Percentiles rank a stretch among this genome's conserved stretches.
Evolutionary conservation across 2,797 vertebrate species (phyloP).

Genomic region (Sebastes hubbsi): DNA sequence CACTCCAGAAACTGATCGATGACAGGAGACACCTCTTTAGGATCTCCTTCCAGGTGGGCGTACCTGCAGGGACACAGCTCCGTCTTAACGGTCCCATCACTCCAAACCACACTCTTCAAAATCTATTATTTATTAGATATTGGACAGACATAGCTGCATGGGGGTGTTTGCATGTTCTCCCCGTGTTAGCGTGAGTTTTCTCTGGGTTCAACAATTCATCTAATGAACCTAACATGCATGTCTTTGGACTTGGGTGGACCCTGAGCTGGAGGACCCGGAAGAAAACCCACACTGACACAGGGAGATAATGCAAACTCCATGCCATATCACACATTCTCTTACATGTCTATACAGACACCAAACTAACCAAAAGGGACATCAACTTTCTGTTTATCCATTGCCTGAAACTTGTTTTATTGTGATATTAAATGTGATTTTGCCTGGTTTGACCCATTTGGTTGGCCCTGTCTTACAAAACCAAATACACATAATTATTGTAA

Average conservation of each 20-base stretch:
- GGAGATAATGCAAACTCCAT: too few species aligned
- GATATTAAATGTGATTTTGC: neutral
- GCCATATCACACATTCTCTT: too few species aligned
- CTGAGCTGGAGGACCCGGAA: too few species aligned
- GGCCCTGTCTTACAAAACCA: neutral
- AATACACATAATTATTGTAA: neutral
- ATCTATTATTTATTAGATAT: neutral
- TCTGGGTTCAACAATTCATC: too few species aligned
- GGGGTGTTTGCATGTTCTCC: too few species aligned
- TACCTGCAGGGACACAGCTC: conserved; percentile 80
- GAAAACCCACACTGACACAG: too few species aligned
- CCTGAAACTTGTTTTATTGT: neutral
- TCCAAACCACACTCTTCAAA: neutral
- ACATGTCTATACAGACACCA: neutral
- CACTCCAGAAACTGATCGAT: conserved; percentile 97
- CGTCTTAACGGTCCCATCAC: neutral
- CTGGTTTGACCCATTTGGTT: neutral
- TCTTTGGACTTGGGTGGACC: too few species aligned
- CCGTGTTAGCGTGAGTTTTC: too few species aligned
- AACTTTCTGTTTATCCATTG: neutral
- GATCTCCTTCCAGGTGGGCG: conserved; percentile 91
- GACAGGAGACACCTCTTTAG: conserved; percentile 94
- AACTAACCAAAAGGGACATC: neutral
- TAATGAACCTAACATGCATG: too few species aligned
- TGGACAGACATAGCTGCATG: neutral